phyloP scores from a whole-genome alignment of 2,113 vertebrate species.

The Pogona vitticeps region DNA sequence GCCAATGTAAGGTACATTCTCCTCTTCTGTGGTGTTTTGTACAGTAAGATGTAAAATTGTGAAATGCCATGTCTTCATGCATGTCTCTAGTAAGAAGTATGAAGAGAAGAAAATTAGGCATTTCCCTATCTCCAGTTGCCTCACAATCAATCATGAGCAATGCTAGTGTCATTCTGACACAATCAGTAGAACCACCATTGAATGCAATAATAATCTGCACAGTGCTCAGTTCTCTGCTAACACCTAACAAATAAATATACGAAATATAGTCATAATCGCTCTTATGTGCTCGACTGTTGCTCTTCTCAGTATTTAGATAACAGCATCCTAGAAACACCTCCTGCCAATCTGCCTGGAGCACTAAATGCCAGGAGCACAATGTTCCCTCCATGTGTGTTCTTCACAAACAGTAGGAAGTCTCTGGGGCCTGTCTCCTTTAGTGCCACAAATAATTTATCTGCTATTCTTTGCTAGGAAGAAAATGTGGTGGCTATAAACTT shows the following conservation, averaged over 20 bases:
- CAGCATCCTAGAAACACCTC: neutral
- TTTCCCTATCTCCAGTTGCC: neutral
- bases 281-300: neutral
- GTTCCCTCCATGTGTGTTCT: conserved; percentile 2
- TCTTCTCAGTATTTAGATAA: conserved; percentile 15
- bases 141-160: neutral
- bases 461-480: neutral
- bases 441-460: neutral
- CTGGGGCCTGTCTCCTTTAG: neutral
- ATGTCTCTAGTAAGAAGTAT: neutral
- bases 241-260: neutral
- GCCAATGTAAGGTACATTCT: too few species aligned
- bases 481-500: neutral
- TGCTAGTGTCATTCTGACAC: neutral
- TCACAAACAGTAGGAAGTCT: neutral
- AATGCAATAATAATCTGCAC: neutral
- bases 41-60: neutral
- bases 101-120: neutral
- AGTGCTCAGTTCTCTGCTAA: neutral
- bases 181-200: neutral
- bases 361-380: neutral
- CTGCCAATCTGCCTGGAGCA: neutral
- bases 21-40: too few species aligned
- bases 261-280: neutral
- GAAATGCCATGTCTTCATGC: neutral